These are phyloP conservation scores for Enteromius mattozi DNA, from an alignment of 2,797 vertebrate genomes.

Conservation along the genomic window DNA sequence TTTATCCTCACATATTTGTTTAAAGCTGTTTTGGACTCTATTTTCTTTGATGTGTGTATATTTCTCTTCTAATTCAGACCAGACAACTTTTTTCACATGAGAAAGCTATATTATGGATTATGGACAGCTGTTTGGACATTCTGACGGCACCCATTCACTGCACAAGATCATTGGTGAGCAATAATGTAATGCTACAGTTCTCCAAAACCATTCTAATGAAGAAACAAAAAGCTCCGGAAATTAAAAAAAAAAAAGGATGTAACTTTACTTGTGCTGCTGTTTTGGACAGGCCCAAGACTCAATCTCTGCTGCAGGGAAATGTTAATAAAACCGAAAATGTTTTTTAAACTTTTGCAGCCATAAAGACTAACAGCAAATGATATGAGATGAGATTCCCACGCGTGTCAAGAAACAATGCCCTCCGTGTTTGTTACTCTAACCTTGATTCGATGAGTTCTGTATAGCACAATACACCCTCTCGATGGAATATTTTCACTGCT, in stretches of 20 bases:
- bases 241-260: background rate
- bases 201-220: background rate
- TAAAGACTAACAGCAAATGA: background rate
- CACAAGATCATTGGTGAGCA: background rate
- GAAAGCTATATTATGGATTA: background rate
- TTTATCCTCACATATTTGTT: background rate
- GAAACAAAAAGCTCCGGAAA: background rate
- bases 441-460: background rate
- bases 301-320: background rate
- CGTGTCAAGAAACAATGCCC: background rate
- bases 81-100: background rate
- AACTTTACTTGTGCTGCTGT: background rate
- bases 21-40: background rate
- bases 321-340: background rate
- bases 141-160: background rate
- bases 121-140: background rate
- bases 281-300: background rate
- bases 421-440: constrained; percentile 14
- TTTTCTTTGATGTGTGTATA: background rate
- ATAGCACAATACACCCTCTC: background rate
- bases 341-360: background rate
- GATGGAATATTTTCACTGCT: background rate
- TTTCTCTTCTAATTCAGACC: background rate
- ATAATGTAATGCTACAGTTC: background rate
- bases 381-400: background rate